Evolutionary conservation across 2,888 invertebrate genomes (phyloP).

Genomic region (Zygogramma bicolorata): DNA sequence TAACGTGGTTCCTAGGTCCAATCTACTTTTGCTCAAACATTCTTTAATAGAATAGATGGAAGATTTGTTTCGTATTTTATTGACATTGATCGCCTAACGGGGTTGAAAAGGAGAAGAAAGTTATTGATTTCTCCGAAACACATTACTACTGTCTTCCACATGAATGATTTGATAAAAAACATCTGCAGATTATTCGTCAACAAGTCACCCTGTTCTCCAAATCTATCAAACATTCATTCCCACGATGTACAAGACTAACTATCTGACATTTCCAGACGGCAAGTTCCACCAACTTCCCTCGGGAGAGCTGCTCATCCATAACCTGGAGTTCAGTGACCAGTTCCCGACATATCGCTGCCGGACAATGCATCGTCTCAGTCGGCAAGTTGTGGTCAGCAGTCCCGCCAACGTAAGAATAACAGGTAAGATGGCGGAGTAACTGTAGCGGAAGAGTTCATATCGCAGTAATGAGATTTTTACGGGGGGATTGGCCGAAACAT

Average conservation of each 20-base stretch:
- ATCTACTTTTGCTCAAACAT: too few species aligned
- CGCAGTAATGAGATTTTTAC: neutral
- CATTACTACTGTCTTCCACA: too few species aligned
- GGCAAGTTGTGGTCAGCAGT: constrained; percentile 78
- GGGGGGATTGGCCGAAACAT: neutral
- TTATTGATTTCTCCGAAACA: too few species aligned
- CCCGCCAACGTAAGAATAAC: constrained; percentile 78
- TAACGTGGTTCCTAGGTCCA: too few species aligned
- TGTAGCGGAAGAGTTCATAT: neutral
- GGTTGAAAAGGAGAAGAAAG: too few species aligned
- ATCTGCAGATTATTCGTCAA: too few species aligned
- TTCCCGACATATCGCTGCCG: constrained; percentile 79
- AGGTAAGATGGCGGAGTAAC: constrained; percentile 67
- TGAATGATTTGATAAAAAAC: too few species aligned
- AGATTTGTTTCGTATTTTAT: too few species aligned
- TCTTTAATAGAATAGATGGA: too few species aligned
- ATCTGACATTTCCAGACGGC: constrained; percentile 71
- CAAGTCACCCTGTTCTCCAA: neutral
- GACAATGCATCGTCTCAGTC: constrained; percentile 80
- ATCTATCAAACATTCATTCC: neutral
- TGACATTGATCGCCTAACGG: too few species aligned
- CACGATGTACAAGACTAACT: neutral
- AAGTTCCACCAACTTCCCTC: constrained; percentile 82
- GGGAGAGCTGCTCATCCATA: constrained; percentile 80
- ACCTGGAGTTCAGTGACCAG: constrained; percentile 80